phyloP scores from a whole-genome alignment of 2,113 vertebrate species.

The Hirundichthys speculiger region DNA sequence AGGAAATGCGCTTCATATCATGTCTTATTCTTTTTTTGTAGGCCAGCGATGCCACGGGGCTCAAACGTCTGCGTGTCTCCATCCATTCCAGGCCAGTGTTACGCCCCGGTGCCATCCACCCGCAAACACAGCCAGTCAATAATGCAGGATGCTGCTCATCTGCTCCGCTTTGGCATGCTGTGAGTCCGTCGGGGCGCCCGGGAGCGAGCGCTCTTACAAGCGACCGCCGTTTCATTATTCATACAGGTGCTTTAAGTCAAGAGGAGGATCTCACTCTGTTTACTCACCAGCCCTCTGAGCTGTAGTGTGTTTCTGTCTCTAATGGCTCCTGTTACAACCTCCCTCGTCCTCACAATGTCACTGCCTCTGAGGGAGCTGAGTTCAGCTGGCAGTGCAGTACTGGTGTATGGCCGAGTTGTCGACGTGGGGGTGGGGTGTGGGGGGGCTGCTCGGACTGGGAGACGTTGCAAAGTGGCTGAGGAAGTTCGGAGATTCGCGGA shows the following conservation, averaged over 20 bases:
- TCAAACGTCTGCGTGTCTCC: conserved; percentile 29
- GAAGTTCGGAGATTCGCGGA: conserved; percentile 18
- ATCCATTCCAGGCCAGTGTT: conserved; percentile 22
- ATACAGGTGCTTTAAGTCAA: conserved; percentile 50
- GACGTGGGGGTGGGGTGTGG: background rate
- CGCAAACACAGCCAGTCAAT: conserved; percentile 68
- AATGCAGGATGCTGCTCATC: conserved; percentile 68
- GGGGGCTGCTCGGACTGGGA: background rate
- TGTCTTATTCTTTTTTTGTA: conserved; percentile 29
- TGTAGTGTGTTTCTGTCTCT: background rate
- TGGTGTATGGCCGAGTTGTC: conserved; percentile 19
- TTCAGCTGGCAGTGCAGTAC: conserved; percentile 55
- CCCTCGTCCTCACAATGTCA: background rate
- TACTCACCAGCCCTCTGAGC: conserved; percentile 21
- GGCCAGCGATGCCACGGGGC: conserved; percentile 31
- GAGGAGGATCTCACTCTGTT: conserved; percentile 44
- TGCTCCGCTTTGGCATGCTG: conserved; percentile 33
- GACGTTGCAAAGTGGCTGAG: too few relatives aligned
- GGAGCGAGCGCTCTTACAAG: conserved; percentile 29
- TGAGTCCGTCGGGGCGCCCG: conserved; percentile 51
- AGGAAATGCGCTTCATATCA: conserved; percentile 4
- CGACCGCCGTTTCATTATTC: conserved; percentile 75
- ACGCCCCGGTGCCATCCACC: conserved; percentile 30
- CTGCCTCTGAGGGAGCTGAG: background rate
- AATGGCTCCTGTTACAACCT: background rate